Percentiles rank a stretch among this genome's conserved stretches.
Evolutionary conservation across 2,888 invertebrate species (phyloP).

Genomic region (Tenodera sinensis): DNA sequence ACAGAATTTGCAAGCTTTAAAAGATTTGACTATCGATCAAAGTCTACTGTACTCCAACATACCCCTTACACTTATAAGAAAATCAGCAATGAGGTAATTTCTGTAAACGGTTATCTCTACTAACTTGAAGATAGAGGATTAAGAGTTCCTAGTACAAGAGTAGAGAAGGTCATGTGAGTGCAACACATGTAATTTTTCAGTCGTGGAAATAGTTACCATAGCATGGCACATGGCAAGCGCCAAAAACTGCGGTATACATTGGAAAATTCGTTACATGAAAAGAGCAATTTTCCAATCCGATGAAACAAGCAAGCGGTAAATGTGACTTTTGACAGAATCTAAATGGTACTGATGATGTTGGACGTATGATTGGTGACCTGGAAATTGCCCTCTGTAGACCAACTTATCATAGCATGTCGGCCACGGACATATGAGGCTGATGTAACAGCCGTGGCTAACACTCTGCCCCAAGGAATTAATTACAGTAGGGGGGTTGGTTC

Average conservation of each 20-base stretch:
- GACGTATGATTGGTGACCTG: not conserved
- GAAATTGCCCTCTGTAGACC: not conserved
- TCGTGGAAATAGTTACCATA: not conserved
- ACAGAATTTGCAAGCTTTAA: too few relatives aligned
- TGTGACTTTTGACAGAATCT: not conserved
- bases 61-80: too few relatives aligned
- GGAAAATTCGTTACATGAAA: not conserved
- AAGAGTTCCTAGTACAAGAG: too few relatives aligned
- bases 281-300: not conserved
- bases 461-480: not conserved
- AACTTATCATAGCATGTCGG: not conserved
- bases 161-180: too few relatives aligned
- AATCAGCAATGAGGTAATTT: too few relatives aligned
- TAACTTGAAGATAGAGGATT: too few relatives aligned
- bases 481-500: not conserved
- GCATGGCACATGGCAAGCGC: not conserved
- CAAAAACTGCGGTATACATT: not conserved
- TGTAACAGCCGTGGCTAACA: not conserved
- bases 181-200: too few relatives aligned
- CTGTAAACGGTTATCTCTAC: too few relatives aligned
- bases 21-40: too few relatives aligned
- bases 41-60: too few relatives aligned
- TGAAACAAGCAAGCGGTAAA: not conserved
- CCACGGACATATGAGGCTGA: not conserved
- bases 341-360: not conserved